Evolutionary conservation across 2,113 vertebrate genomes (phyloP).

Genomic region (Bettongia penicillata): DNA sequence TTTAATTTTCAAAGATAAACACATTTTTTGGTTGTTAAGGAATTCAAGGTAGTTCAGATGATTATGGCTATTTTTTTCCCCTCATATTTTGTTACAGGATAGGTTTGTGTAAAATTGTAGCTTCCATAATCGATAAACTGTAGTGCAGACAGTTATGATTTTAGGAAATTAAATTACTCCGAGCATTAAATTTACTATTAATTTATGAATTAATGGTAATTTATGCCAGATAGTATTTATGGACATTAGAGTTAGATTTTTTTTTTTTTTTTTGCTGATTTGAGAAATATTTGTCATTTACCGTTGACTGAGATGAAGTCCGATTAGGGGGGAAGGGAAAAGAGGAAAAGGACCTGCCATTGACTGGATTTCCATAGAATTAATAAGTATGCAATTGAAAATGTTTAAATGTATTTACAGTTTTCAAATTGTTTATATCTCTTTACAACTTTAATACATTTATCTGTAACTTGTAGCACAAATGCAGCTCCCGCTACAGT

Average conservation of each 20-base stretch:
- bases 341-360: neutral
- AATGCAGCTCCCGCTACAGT: slow-evolving; percentile 90
- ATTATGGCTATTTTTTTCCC: slow-evolving; percentile 10
- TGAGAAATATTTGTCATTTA: neutral
- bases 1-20: slow-evolving; percentile 42
- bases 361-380: neutral
- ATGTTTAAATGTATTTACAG: slow-evolving; percentile 46
- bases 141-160: neutral
- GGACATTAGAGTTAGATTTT: neutral
- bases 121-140: neutral
- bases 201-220: slow-evolving; percentile 7
- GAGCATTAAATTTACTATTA: slow-evolving; percentile 5
- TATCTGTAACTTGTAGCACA: slow-evolving; percentile 88
- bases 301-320: neutral
- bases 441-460: slow-evolving; percentile 65
- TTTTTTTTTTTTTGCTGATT: neutral
- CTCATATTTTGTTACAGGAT: slow-evolving; percentile 30
- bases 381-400: neutral
- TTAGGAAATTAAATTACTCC: slow-evolving; percentile 1
- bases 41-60: slow-evolving; percentile 15
- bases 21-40: slow-evolving; percentile 19
- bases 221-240: slow-evolving; percentile 10
- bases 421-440: slow-evolving; percentile 28
- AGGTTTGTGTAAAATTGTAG: slow-evolving; percentile 31
- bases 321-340: neutral